Evolutionary conservation across 1,140 invertebrate species (phyloP).

Genomic region (Caenorhabditis elegans): WBcel235 BX284606.5:9509001-9509500

Average conservation of each 20-base stretch:
- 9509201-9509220: not conserved
- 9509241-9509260: constrained; percentile 8
- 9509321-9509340: too few species aligned
- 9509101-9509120: not conserved
- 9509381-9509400: not conserved
- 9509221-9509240: not conserved
- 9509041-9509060: too few species aligned
- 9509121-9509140: not conserved
- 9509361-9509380: not conserved
- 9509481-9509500: not conserved
- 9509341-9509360: not conserved
- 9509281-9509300: too few species aligned
- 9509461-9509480: not conserved
- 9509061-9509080: too few species aligned
- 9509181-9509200: not conserved
- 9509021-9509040: not conserved
- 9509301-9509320: too few species aligned
- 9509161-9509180: not conserved
- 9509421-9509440: constrained; percentile 1
- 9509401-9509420: not conserved
- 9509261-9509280: too few species aligned
- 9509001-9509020: not conserved
- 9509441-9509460: not conserved
- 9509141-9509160: constrained; percentile 12
- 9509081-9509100: not conserved